phyloP scores from a whole-genome alignment of 2,888 invertebrate species.

The Eupithecia abbreviata region DNA sequence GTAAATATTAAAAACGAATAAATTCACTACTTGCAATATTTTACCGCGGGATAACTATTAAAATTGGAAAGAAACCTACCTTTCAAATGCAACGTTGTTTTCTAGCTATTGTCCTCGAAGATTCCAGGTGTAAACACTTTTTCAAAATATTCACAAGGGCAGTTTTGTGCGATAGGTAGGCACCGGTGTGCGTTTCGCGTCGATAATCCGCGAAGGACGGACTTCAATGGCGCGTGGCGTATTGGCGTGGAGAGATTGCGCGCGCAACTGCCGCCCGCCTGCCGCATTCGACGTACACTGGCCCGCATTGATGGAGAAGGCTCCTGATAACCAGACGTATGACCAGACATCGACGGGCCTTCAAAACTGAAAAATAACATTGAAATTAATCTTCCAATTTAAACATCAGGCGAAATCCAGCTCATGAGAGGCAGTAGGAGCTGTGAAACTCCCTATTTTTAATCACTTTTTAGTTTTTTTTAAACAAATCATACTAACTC shows the following conservation, averaged over 20 bases:
- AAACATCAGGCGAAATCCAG: not conserved
- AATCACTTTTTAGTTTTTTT: not conserved
- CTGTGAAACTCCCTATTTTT: not conserved
- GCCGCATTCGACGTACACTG: conserved; percentile 43
- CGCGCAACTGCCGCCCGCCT: conserved; percentile 55
- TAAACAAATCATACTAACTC: not conserved
- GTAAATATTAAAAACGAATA: not conserved
- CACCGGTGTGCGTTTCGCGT: conserved; percentile 57
- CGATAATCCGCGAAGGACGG: conserved; percentile 65
- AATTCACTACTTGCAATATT: not conserved
- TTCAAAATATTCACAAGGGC: conserved; percentile 1
- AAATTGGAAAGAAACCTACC: not conserved
- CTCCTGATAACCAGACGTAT: conserved; percentile 28
- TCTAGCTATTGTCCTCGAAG: not conserved
- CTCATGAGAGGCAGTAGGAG: no score
- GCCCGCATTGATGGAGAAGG: conserved; percentile 27
- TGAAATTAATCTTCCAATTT: not conserved
- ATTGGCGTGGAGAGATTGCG: conserved; percentile 68
- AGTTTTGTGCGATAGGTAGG: not conserved
- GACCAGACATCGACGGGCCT: conserved; percentile 21
- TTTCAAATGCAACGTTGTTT: conserved; percentile 13
- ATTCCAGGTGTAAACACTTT: not conserved
- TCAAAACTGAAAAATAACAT: not conserved
- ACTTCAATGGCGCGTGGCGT: conserved; percentile 62
- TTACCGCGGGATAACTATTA: not conserved